Percentiles rank a stretch among this genome's conserved stretches.
Evolutionary conservation across 1,140 invertebrate genomes (phyloP).

Genomic region (Aphidius ervi): DNA sequence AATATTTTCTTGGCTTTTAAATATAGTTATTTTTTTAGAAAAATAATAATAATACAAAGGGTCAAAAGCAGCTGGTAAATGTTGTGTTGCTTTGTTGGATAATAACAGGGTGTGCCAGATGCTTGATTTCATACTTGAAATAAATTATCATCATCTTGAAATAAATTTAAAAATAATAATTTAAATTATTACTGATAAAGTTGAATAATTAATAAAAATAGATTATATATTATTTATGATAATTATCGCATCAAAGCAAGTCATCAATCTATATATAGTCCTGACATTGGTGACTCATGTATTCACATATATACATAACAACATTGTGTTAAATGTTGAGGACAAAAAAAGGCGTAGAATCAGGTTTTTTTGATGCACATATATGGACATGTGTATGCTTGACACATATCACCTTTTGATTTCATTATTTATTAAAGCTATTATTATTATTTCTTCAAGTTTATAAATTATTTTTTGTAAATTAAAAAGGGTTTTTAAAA

Average conservation of each 20-base stretch:
- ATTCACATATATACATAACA: conserved; percentile 20
- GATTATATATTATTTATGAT: conserved; percentile 25
- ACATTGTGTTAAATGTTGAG: conserved; percentile 18
- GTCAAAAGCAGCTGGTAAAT: conserved; percentile 10
- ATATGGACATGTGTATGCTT: conserved; percentile 16
- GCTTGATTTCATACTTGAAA: conserved; percentile 1
- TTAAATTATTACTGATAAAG: no score
- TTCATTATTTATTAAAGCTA: neutral
- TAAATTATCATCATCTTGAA: neutral
- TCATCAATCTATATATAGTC: conserved; percentile 47
- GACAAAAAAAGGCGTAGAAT: conserved; percentile 23
- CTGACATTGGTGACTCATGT: conserved; percentile 48
- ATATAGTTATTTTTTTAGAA: no score
- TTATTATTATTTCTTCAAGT: neutral
- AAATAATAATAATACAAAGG: neutral
- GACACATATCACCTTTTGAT: conserved; percentile 1
- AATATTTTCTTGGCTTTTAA: neutral
- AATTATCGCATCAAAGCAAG: conserved; percentile 27
- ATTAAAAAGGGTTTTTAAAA: no score
- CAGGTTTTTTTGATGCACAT: conserved; percentile 22
- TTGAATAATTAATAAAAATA: neutral
- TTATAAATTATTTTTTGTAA: no score
- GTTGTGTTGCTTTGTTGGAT: neutral
- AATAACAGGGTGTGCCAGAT: conserved; percentile 14
- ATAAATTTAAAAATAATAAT: neutral